A percentile compares a stretch with the other conserved stretches of the same genome.
phyloP scores from a whole-genome alignment of 2,113 vertebrate species.

The Chascanopsetta lugubris region DNA sequence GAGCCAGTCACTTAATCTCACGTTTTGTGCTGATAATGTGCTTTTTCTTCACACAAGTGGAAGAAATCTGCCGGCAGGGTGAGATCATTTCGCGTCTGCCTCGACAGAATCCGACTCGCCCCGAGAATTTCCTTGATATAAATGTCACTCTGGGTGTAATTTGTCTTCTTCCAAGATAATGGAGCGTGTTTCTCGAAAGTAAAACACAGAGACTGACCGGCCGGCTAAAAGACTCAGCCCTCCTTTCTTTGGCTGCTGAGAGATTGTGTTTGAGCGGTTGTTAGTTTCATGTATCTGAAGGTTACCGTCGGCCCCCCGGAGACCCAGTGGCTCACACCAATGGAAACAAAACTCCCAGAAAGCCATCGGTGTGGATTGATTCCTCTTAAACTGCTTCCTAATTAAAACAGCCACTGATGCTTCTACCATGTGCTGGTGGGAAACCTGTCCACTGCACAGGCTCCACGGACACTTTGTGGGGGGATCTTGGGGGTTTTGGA shows the following conservation, averaged over 20 bases:
- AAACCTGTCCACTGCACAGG: conserved; percentile 22
- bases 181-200: conserved; percentile 1
- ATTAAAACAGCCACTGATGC: conserved; percentile 69
- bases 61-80: conserved; percentile 21
- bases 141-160: neutral
- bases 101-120: conserved; percentile 2
- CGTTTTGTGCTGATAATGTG: conserved; percentile 38
- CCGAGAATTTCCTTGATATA: neutral
- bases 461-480: conserved; percentile 20
- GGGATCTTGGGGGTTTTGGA: conserved; percentile 33
- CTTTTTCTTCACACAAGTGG: conserved; percentile 35
- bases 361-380: conserved; percentile 31
- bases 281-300: conserved; percentile 18
- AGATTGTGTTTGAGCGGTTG: conserved; percentile 51
- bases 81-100: conserved; percentile 6
- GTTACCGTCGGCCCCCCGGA: conserved; percentile 28
- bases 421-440: conserved; percentile 52
- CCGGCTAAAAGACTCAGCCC: neutral
- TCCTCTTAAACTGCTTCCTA: conserved; percentile 52
- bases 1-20: conserved; percentile 25
- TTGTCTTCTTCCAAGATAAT: conserved; percentile 22
- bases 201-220: conserved; percentile 12
- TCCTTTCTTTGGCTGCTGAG: conserved; percentile 2
- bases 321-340: conserved; percentile 50
- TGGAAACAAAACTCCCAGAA: conserved; percentile 48